Percentiles rank a stretch among this genome's conserved stretches.
phyloP scores from a whole-genome alignment of 2,797 vertebrate species.

The Xenops minutus region DNA sequence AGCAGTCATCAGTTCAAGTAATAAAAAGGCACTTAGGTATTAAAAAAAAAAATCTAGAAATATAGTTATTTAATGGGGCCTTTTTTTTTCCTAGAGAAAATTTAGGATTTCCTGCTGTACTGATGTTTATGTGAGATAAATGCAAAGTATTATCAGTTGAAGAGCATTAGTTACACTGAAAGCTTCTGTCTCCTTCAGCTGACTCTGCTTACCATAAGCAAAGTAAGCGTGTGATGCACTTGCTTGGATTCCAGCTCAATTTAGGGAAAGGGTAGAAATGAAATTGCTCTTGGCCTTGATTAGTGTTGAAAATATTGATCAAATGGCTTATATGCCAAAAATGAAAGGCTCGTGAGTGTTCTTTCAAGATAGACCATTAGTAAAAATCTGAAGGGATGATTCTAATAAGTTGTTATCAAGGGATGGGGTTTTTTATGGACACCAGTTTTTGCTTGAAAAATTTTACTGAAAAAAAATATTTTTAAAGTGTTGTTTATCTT shows the following conservation, averaged over 20 bases:
- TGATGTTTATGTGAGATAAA: slow-evolving; percentile 23
- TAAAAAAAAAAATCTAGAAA: slow-evolving; percentile 2
- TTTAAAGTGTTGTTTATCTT: background rate
- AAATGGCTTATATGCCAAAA: slow-evolving; percentile 27
- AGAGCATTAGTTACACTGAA: slow-evolving; percentile 9
- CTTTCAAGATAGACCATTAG: slow-evolving; percentile 23
- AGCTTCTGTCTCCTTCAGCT: background rate
- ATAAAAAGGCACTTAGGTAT: background rate
- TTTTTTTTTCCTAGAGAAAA: background rate
- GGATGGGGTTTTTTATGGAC: background rate
- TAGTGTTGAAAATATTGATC: slow-evolving; percentile 51
- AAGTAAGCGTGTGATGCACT: background rate
- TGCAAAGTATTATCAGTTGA: background rate
- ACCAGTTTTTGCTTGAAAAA: background rate
- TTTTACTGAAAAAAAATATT: background rate
- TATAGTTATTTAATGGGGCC: background rate
- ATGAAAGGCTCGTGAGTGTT: background rate
- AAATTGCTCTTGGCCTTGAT: slow-evolving; percentile 44
- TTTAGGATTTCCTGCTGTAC: background rate
- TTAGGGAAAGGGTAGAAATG: slow-evolving; percentile 5
- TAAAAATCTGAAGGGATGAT: background rate
- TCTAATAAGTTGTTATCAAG: background rate
- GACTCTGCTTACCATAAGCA: background rate
- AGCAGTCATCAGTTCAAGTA: background rate
- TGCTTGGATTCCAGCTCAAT: background rate